Base-by-base conservation (phyloP, 2,888 invertebrate species). In the Coelopa pilipes region DNA sequence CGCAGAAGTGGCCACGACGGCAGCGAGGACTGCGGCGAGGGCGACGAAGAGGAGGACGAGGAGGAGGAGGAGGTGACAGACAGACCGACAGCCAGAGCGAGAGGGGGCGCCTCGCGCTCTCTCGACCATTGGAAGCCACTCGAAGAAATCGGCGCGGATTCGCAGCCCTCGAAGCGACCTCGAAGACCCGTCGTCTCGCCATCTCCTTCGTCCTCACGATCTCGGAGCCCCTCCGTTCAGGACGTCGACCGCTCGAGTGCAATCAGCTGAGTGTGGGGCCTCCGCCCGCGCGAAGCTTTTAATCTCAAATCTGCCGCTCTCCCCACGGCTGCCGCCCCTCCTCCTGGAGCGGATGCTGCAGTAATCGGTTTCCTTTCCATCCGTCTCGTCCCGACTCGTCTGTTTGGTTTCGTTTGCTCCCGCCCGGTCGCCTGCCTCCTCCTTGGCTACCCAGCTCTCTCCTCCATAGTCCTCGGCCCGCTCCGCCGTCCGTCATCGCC, bases 211-310 rank as follows among this genome's bases (percentile, higher is more conserved):
- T 34, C 34, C 7, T 34, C 34, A 34, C 7, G 4, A 4, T 34
- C 34, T 34, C 7, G n/a, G n/a, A n/a, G n/a, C 34, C 7, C 34
- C 34, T 34, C 7, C 34, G 34, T 19, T 9, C 63, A 34, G 15
- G n/a, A n/a, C n/a, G 9, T n/a, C 1, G 10, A 11, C 66, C 66
- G 11, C 66, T 53, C 55, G 47, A 68, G 55, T 68, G 68, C 68
- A 68, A 68, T 69, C 57, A 69, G 59, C 45, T 55, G 69, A 69
- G 69, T 69, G 69, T 69, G 69, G 57, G 68, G 68, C 46, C 47
- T 17, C 24, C 50, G 34, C 46, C 66, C 21, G 66, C 50, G 49
- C 47, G 12, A 66, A 66, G 49, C 66, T 66, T 47, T 66, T 66
- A 66, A 66, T 66, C 70, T 70, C 59, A 70, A 70, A 70, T 70